Conservation (phyloP, 2,113 vertebrate genomes). For the Penelope pileata region DNA sequence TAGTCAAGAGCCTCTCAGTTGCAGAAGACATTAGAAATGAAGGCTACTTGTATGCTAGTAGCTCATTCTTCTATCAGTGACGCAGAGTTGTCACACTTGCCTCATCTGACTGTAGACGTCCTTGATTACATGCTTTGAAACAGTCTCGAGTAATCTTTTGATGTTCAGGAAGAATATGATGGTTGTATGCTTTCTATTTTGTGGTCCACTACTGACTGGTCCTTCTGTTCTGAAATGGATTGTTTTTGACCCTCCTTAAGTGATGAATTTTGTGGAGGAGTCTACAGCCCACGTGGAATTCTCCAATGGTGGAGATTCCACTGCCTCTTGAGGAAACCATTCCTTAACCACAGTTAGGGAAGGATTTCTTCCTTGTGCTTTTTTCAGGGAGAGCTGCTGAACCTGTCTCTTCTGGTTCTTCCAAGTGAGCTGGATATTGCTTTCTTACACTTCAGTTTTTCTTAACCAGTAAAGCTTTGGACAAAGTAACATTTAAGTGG, state of each 20-base stretch:
- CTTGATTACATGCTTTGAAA: background rate
- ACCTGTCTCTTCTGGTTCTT: background rate
- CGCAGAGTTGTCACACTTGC: background rate
- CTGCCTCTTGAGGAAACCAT: background rate
- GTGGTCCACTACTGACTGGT: background rate
- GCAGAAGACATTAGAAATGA: background rate
- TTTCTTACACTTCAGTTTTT: background rate
- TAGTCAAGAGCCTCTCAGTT: background rate
- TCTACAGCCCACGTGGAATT: background rate
- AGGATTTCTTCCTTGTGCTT: background rate
- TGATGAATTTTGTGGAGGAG: background rate
- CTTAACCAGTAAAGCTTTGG: background rate
- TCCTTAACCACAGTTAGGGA: background rate
- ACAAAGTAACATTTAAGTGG: background rate
- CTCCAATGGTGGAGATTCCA: background rate
- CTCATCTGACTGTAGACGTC: background rate
- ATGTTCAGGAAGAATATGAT: background rate
- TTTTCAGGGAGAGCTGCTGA: background rate
- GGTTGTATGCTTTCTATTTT: background rate
- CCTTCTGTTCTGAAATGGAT: background rate
- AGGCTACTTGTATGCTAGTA: background rate
- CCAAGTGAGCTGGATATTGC: background rate
- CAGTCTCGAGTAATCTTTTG: background rate
- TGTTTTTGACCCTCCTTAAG: background rate
- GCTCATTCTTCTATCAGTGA: rapidly evolving